These are phyloP conservation scores for Bradypodion pumilum DNA, from an alignment of 2,797 vertebrate genomes.

Conservation along the genomic window DNA sequence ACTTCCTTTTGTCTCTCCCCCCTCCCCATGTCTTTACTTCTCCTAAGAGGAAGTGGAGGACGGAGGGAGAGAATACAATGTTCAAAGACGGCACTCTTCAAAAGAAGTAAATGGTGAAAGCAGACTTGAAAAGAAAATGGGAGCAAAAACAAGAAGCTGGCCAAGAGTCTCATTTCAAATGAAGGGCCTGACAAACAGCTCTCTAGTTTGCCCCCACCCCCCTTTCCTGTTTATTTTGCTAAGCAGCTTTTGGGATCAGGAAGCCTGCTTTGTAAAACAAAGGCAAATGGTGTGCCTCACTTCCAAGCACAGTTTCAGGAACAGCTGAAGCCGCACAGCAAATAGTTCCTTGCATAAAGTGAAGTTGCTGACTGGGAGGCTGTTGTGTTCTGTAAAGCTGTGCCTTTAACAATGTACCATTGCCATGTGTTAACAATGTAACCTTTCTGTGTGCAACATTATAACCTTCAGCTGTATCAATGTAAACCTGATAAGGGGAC, in stretches of 20 bases:
- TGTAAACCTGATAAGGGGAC: no score
- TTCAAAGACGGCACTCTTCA: slow-evolving; percentile 54
- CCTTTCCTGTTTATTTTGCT: slow-evolving; percentile 56
- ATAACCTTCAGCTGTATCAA: no score
- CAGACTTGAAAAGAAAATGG: slow-evolving; percentile 55
- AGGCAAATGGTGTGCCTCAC: slow-evolving; percentile 27
- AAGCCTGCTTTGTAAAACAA: slow-evolving; percentile 47
- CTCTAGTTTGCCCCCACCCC: slow-evolving; percentile 48
- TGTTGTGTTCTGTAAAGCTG: no score
- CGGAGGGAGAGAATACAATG: slow-evolving; percentile 48
- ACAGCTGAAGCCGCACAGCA: slow-evolving; percentile 44
- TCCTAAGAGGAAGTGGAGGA: neutral
- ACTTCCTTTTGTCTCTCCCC: slow-evolving; percentile 3
- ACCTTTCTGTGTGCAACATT: no score
- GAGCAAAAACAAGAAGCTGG: slow-evolving; percentile 57
- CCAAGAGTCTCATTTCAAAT: slow-evolving; percentile 46
- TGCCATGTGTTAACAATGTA: no score
- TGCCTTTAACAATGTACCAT: no score
- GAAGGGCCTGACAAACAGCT: slow-evolving; percentile 54
- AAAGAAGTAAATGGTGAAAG: slow-evolving; percentile 50
- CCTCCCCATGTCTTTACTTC: slow-evolving; percentile 35
- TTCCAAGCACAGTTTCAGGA: slow-evolving; percentile 43
- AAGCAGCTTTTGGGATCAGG: slow-evolving; percentile 46
- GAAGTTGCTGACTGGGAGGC: no score
- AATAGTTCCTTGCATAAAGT: slow-evolving; percentile 34